Conservation (phyloP, 1,140 invertebrate genomes). For the Temnothorax longispinosus region DNA sequence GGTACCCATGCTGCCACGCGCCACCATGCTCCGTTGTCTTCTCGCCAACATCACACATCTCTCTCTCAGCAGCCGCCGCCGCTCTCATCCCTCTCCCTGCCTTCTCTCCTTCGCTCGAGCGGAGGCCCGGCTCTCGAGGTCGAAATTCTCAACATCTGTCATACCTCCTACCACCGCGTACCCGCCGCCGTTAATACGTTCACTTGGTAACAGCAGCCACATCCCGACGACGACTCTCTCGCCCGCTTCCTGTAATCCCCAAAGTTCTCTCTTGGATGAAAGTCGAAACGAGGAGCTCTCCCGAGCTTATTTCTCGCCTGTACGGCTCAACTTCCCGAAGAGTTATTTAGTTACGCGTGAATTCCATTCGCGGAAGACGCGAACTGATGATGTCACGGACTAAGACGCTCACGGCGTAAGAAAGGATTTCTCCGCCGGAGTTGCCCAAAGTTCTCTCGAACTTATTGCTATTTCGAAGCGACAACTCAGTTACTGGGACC, state of each 20-base stretch:
- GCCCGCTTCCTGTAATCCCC: slow-evolving; percentile 68
- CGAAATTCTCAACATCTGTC: slow-evolving; percentile 81
- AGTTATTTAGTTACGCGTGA: slow-evolving; percentile 22
- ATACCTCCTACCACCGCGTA: slow-evolving; percentile 72
- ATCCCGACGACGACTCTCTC: slow-evolving; percentile 68
- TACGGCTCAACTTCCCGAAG: not conserved
- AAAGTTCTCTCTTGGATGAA: slow-evolving; percentile 28
- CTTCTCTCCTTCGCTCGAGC: not conserved
- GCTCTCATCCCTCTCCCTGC: slow-evolving; percentile 13
- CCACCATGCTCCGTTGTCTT: slow-evolving; percentile 79
- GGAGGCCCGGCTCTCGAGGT: slow-evolving; percentile 59
- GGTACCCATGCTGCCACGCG: slow-evolving; percentile 74
- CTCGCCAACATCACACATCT: slow-evolving; percentile 66
- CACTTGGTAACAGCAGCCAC: slow-evolving; percentile 80
- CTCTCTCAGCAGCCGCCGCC: slow-evolving; percentile 37
- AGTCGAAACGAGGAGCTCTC: slow-evolving; percentile 33
- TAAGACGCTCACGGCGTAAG: not conserved
- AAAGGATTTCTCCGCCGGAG: not conserved
- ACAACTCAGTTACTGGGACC: not conserved
- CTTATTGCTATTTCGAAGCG: slow-evolving; percentile 2
- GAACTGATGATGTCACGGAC: not conserved
- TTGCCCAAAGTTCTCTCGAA: not conserved
- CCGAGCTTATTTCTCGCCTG: slow-evolving; percentile 41
- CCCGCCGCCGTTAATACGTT: slow-evolving; percentile 73
- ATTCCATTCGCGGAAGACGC: not conserved